A percentile compares a stretch with the other conserved stretches of the same genome.
phyloP scores from a whole-genome alignment of 2,113 vertebrate species.

The Ciconia stormi region DNA sequence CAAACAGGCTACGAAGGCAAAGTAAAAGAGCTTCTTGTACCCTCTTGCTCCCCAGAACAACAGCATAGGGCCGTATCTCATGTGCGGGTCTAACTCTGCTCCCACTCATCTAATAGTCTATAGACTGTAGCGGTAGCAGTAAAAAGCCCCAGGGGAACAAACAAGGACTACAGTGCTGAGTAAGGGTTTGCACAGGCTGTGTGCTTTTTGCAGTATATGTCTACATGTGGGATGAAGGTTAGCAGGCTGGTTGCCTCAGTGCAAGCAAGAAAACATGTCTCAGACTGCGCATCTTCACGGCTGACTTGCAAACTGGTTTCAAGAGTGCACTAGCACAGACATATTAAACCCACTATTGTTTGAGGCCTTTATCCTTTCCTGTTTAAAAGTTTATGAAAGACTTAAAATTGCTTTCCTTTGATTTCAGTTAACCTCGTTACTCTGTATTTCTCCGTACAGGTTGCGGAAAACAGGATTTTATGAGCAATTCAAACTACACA shows the following conservation, averaged over 20 bases:
- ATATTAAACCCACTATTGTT: background rate
- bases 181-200: background rate
- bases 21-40: background rate
- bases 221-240: background rate
- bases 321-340: background rate
- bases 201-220: background rate
- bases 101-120: background rate
- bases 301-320: slow-evolving; percentile 1
- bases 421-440: background rate
- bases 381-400: slow-evolving; percentile 3
- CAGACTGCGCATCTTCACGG: background rate
- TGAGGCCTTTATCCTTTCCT: background rate
- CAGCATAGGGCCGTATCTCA: background rate
- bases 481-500: background rate
- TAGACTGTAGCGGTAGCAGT: background rate
- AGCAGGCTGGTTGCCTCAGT: background rate
- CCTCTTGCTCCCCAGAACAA: background rate
- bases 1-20: background rate
- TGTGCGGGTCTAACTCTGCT: background rate
- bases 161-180: background rate
- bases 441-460: background rate
- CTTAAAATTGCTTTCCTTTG: background rate
- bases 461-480: background rate
- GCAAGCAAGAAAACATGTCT: slow-evolving; percentile 6
- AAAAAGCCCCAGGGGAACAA: background rate